Conservation (phyloP, 2,888 invertebrate genomes). For the Rugalucina vietnamica region DNA sequence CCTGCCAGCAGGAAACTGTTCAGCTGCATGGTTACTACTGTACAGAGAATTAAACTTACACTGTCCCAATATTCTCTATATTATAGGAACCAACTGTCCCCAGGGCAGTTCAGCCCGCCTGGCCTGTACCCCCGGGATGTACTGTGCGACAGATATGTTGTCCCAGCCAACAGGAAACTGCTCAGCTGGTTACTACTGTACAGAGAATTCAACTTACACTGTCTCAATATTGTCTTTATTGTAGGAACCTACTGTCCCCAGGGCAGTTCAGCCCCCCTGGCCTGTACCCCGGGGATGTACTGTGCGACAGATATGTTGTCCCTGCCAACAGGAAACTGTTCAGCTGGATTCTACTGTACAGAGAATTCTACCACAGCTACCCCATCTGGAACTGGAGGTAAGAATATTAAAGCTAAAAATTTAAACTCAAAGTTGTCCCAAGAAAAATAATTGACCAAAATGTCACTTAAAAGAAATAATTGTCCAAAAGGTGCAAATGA, state of each 20-base stretch:
- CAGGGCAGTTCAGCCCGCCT: conserved; percentile 75
- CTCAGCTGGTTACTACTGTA: conserved; percentile 81
- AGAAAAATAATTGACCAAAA: no score
- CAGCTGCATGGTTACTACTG: background rate
- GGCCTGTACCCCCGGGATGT: conserved; percentile 76
- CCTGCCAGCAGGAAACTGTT: conserved; percentile 74
- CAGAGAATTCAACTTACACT: conserved; percentile 68
- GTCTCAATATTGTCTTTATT: background rate
- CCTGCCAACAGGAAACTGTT: conserved; percentile 72
- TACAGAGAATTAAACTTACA: conserved; percentile 71
- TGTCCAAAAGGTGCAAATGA: no score
- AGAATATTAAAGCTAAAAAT: no score
- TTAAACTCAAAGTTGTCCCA: no score
- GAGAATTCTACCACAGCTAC: conserved; percentile 67
- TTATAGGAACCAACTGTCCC: conserved; percentile 80
- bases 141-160: conserved; percentile 74
- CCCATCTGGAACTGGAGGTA: conserved; percentile 57
- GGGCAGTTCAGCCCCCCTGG: conserved; percentile 76
- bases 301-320: conserved; percentile 73
- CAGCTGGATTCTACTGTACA: conserved; percentile 81
- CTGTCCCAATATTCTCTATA: background rate
- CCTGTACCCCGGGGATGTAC: conserved; percentile 77
- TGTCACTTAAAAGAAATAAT: no score
- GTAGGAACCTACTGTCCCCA: conserved; percentile 80
- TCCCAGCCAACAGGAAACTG: conserved; percentile 73